Evolutionary conservation across 2,113 vertebrate species (phyloP), one percentile per base, ranked within the genome.

Genomic region (Gobio gobio): DNA sequence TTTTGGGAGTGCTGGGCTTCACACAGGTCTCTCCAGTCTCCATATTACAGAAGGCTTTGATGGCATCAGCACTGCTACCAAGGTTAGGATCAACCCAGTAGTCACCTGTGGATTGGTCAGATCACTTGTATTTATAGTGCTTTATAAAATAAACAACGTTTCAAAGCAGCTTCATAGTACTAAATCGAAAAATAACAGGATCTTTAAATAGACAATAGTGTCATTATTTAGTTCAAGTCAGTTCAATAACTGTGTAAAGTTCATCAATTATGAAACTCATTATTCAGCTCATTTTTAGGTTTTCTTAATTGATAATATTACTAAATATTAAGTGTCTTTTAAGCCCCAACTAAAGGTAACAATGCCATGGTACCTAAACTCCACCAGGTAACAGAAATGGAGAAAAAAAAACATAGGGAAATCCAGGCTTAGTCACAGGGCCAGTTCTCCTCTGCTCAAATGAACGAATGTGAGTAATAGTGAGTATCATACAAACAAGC

Each of bases 61-160:
- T 98, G 92, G 98, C 97, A 0, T 99, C 98, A 82, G 96, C 92
- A 5, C 92, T 97, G 94, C 97, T 96, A 91, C 98, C 98, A 64
- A 98, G 94, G 94, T 99, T 99, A 29, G 98, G 98, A 88, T 99
- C 98, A 2, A 99, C 97, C 97, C 97, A 99, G 94, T 99, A 99
- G 66, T 99, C 94, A 47, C 97, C 98, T 99, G 89, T 20, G 78
- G 59, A 89, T 29, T 26, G 58, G 10, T 63, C 59, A 63, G 13
- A 10, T 63, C 18, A 56, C 54, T 18, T 56, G 18, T 56, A 20
- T 20, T 54, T 54, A 54, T 54, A 18, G 51, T 54, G 51, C 51
- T 56, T 56, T 56, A 56, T 56, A 56, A 2, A 22, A 22, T 22
- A 22, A 8, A 22, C 2, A 8, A 9, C 3, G 18, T 56, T 51